phyloP scores from a whole-genome alignment of 2,113 vertebrate species.

The Euleptes europaea region DNA sequence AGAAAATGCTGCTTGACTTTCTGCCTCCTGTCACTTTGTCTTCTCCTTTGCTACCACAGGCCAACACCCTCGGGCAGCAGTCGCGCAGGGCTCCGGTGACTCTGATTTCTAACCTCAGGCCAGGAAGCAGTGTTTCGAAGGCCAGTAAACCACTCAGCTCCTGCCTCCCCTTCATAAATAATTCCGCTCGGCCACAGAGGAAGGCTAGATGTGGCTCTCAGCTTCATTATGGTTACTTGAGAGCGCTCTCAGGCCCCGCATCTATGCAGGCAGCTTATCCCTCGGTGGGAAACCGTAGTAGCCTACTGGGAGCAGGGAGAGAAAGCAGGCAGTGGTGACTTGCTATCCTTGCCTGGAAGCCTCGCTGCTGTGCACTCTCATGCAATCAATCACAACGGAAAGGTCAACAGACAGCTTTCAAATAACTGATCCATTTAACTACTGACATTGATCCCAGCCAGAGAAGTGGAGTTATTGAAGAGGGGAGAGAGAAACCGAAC shows the following conservation, averaged over 20 bases:
- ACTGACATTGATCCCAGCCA: constrained; percentile 69
- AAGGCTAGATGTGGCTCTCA: constrained; percentile 59
- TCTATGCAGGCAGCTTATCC: constrained; percentile 54
- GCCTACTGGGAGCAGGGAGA: constrained; percentile 54
- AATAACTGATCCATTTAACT: constrained; percentile 76
- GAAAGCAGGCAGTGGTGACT: constrained; percentile 58
- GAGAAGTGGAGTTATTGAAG: constrained; percentile 49
- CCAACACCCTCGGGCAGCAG: constrained; percentile 24
- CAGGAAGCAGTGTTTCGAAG: constrained; percentile 60
- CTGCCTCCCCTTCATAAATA: constrained; percentile 72
- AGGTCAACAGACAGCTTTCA: constrained; percentile 77
- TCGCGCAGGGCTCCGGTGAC: constrained; percentile 41
- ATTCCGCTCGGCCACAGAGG: constrained; percentile 59
- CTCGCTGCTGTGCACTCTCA: constrained; percentile 60
- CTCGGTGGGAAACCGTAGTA: constrained; percentile 67
- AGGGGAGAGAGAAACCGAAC: background rate
- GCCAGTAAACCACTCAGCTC: constrained; percentile 58
- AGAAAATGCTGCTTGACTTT: background rate
- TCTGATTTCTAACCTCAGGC: constrained; percentile 50
- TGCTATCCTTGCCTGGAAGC: constrained; percentile 66
- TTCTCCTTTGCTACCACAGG: constrained; percentile 2
- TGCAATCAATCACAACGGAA: constrained; percentile 70
- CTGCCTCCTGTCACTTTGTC: constrained; percentile 4
- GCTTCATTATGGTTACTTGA: constrained; percentile 68
- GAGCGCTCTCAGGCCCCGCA: constrained; percentile 49